Evolutionary conservation across 2,797 vertebrate genomes (phyloP), one percentile per base, ranked within the genome.

Genomic region (Sebastes iracundus): DNA sequence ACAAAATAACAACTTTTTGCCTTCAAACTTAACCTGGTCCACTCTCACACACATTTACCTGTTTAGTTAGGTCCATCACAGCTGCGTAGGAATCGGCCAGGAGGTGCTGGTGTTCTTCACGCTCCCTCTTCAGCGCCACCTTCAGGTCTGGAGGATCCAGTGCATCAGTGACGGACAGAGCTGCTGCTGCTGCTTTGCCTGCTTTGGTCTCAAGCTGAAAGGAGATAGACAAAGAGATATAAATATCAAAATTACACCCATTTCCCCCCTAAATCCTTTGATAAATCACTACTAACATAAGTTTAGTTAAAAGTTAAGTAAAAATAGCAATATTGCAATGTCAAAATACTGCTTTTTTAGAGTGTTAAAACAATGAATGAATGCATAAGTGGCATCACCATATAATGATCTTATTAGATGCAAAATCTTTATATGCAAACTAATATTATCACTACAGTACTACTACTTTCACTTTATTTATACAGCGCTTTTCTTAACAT

Each of bases 31-130:
- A 46, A 7, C 4, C 32, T 25, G 14, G 7, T 6, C 7, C 18
- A 13, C 8, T 46, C 20, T n/a, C 10, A 23, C n/a, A 71, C 12
- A 38, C 22, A 22, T 18, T 12, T 13, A 93, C 94, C 93, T 94
- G 98, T 90, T 98, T 97, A 2, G 98, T 99, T 55, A 99, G 95
- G 91, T 99, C 98, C 98, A 99, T 99, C 88, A 99, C 98, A 0
- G 98, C 98, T 0, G 97, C 96, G 33, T 99, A 99, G 12, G 98
- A 99, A 87, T 99, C 98, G 0, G 98, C 98, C 70, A 99, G 95
- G 75, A 99, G 97, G 78, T 98, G 97, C 85, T 99, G 98, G 93
- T 99, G 98, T 86, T 99, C 98, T 85, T 99, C 98, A 0, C 97
- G 94, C 84, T 99, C 98, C 82, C 96, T 95, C 93, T 97, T 99